Evolutionary conservation across 2,113 vertebrate genomes (phyloP), one percentile per base, ranked within the genome.

Genomic region (Larimichthys polyactis): DNA sequence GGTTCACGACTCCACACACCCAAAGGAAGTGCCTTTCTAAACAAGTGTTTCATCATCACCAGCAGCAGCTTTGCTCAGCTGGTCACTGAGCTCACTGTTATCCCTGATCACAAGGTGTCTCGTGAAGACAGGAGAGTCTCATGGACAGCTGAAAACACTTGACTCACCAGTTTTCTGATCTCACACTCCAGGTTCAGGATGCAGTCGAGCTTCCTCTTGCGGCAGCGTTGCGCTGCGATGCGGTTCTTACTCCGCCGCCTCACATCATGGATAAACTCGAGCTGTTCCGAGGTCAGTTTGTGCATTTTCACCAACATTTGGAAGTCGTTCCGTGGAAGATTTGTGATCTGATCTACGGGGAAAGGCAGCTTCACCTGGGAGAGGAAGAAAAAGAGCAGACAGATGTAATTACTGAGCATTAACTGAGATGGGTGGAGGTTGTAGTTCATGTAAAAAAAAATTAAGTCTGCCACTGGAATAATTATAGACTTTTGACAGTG

Each of bases 261-360:
- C 85, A 99, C 95, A 0, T 99, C 98, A 0, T 99, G 98, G 91
- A 99, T 99, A 83, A 99, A 99, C 94, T 99, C 98, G 19, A 99
- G 96, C 94, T 99, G 98, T 89, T 99, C 98, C 80, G 98, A 98
- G 93, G 96, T 98, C 94, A 99, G 94, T 93, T 99, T 99, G 97
- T 99, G 98, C 98, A 99, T 99, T 95, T 99, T 99, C 89, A 99
- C 97, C 97, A 99, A 97, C 97, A 99, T 99, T 95, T 99, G 98
- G 96, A 99, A 99, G 94, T 99, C 98, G 51, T 99, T 99, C 92
- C 98, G 95, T 94, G 98, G 98, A 96, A 99, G 98, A 96, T 99
- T 98, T 89, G 98, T 99, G 97, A 99, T 99, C 96, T 99, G 98
- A 97, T 99, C 97, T 65, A 99, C 97, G 75, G 98, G 98, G 93